phyloP scores from a whole-genome alignment of 2,888 invertebrate genomes.

The Celastrina argiolus region DNA sequence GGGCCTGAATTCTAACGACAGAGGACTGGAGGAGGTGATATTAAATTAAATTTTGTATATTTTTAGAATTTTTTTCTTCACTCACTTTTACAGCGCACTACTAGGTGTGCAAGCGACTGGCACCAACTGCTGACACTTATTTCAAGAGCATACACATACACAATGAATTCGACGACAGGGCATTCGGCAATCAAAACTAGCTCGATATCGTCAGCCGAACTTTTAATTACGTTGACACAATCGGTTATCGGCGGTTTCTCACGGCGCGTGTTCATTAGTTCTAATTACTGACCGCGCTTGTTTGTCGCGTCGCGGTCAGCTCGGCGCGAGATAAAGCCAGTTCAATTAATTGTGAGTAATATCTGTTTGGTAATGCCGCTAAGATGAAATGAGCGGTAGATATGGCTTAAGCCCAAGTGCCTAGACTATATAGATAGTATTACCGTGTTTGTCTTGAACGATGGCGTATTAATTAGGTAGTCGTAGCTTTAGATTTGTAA shows the following conservation, averaged over 20 bases:
- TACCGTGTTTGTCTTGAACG: too few species aligned
- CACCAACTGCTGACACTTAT: background rate
- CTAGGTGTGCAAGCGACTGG: background rate
- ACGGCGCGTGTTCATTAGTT: constrained; percentile 77
- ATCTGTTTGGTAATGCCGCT: constrained; percentile 61
- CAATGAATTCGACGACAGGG: constrained; percentile 25
- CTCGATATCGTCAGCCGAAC: constrained; percentile 71
- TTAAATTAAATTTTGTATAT: too few species aligned
- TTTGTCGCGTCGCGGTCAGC: constrained; percentile 49
- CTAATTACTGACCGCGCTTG: constrained; percentile 77
- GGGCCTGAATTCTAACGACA: too few species aligned
- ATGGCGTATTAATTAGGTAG: too few species aligned
- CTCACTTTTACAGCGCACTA: background rate
- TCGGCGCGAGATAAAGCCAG: constrained; percentile 64
- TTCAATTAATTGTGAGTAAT: constrained; percentile 73
- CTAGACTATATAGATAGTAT: too few species aligned
- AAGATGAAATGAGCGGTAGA: background rate
- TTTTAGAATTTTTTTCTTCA: too few species aligned
- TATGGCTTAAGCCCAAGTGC: too few species aligned
- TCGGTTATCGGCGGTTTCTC: constrained; percentile 75
- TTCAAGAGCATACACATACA: background rate
- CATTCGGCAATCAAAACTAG: constrained; percentile 63
- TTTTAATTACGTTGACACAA: constrained; percentile 78
- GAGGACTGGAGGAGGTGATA: too few species aligned
- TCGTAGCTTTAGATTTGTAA: too few species aligned